Percentiles rank a stretch among this genome's conserved stretches.
These are phyloP conservation scores for Chondrilla cf. caribensis DNA, from an alignment of 37 sponge, comb jelly and placozoan genomes.

Conservation along the genomic window DNA sequence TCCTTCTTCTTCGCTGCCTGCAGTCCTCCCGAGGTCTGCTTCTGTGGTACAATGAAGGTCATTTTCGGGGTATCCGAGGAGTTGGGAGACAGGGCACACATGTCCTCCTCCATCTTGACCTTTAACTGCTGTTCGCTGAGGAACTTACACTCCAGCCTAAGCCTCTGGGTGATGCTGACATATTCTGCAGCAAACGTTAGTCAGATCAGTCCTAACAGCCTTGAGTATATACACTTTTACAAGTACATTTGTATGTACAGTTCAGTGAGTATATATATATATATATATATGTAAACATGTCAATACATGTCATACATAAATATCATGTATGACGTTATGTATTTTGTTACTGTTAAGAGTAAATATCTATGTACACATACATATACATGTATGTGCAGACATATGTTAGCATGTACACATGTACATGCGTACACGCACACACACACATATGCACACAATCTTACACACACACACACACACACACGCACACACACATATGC, in stretches of 20 bases:
- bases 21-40: background rate
- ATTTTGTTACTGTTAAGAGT: too few species aligned
- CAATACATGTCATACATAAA: too few species aligned
- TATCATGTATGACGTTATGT: too few species aligned
- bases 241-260: background rate
- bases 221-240: background rate
- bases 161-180: conserved; percentile 68
- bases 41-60: background rate
- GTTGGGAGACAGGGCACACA: background rate
- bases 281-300: too few species aligned
- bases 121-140: conserved; percentile 23
- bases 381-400: too few species aligned
- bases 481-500: background rate
- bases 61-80: background rate
- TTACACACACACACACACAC: background rate
- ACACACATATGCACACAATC: too few species aligned
- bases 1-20: background rate
- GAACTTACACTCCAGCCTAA: conserved; percentile 48
- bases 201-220: background rate
- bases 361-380: too few species aligned
- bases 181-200: conserved; percentile 18
- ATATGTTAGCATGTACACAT: too few species aligned
- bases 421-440: too few species aligned
- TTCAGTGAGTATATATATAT: too few species aligned
- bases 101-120: background rate